Conservation (phyloP, 2,797 vertebrate species). For the Capromys pilorides region DNA sequence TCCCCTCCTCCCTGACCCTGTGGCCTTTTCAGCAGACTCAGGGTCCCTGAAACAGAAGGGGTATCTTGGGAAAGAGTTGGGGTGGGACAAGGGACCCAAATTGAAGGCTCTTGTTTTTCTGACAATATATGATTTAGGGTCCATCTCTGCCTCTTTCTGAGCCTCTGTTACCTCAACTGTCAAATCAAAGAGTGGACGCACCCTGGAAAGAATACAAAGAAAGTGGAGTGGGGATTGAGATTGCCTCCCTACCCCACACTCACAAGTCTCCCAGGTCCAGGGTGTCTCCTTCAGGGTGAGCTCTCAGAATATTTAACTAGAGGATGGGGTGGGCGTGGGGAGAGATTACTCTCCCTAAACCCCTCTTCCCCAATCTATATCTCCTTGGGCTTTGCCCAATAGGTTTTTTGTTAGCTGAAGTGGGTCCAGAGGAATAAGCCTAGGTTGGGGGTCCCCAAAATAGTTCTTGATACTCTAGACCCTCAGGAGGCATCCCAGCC, state of each 20-base stretch:
- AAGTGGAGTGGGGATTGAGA: neutral
- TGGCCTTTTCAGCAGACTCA: constrained; percentile 72
- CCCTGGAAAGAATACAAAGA: neutral
- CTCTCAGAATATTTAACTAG: neutral
- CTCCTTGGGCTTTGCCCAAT: constrained; percentile 32
- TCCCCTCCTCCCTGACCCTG: constrained; percentile 44
- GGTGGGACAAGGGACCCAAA: neutral
- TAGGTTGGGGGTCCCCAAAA: neutral
- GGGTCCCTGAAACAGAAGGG: neutral
- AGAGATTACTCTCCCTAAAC: neutral
- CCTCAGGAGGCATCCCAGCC: neutral
- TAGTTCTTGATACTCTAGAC: neutral
- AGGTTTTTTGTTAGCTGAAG: neutral
- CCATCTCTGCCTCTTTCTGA: neutral
- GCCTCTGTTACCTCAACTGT: constrained; percentile 58
- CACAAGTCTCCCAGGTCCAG: neutral
- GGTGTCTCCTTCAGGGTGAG: neutral
- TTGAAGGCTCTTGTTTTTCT: neutral
- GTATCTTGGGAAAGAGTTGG: constrained; percentile 1
- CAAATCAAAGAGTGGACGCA: neutral
- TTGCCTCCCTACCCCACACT: neutral
- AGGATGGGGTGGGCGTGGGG: neutral
- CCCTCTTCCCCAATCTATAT: neutral
- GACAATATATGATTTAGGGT: neutral
- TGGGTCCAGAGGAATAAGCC: neutral